Evolutionary conservation across 2,113 vertebrate species (phyloP).

Genomic region (Irena cyanogastra): DNA sequence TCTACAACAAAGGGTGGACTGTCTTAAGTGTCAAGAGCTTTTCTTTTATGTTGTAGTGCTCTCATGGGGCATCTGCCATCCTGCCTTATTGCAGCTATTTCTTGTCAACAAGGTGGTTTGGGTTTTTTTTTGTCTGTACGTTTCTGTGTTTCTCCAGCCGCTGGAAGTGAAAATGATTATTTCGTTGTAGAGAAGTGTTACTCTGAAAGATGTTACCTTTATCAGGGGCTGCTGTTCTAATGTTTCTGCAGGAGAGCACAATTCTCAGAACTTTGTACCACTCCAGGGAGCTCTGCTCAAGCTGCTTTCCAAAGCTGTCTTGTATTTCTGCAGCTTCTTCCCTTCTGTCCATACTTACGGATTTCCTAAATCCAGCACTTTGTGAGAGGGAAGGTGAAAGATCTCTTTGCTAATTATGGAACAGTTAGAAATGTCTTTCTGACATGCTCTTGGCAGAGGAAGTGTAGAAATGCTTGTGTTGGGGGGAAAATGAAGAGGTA

Average conservation of each 20-base stretch:
- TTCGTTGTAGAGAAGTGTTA: neutral
- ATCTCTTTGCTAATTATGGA: neutral
- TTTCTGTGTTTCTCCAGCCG: neutral
- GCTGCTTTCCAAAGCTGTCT: neutral
- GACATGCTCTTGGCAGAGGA: neutral
- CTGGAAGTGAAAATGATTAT: neutral
- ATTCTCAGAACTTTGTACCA: neutral
- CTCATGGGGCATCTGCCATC: neutral
- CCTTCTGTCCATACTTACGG: fast-evolving
- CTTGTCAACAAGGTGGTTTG: neutral
- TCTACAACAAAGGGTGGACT: neutral
- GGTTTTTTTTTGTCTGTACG: neutral
- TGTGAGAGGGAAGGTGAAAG: neutral
- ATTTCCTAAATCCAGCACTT: neutral
- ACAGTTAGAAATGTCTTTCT: neutral
- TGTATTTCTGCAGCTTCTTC: neutral
- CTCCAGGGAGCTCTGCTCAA: neutral
- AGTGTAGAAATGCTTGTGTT: neutral
- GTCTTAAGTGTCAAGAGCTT: neutral
- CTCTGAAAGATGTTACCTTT: neutral
- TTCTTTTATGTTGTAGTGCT: neutral
- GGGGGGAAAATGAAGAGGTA: neutral
- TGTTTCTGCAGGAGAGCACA: neutral
- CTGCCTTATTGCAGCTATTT: neutral
- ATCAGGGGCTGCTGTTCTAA: neutral